Base-by-base conservation (phyloP, 2,888 invertebrate genomes). In the Philhelius pedissequus region DNA sequence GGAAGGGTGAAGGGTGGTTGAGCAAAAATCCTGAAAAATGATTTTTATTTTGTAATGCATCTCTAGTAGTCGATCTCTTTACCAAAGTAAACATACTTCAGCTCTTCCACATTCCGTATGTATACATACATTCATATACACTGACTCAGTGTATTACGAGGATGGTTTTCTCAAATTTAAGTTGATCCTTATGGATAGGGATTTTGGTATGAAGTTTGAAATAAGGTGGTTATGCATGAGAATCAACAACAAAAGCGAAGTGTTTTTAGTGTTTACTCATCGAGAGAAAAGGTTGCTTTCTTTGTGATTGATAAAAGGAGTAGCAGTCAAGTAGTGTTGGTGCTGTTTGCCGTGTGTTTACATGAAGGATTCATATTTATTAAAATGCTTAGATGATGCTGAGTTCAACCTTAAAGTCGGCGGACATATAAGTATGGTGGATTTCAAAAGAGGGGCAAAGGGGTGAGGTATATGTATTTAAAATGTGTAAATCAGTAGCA, bases 261-360 rank as follows among this genome's bases (percentile, higher is more conserved):
- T 32, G 62, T 77, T 77, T 70, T 45, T 35, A 30, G 32, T 70
- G 70, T 71, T 71, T 62, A 45, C 69, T 62, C 38, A 64, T 56
- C 27, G 43, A 48, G 25, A 18, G 18, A 45, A 70, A 76, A 60
- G 60, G 40, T 52, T 27, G 32, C 30, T 64, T 60, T 64, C 22
- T 56, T 30, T 50, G 22, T 20, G 20, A 38, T 25, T 38, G 45
- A 71, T 50, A 50, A 71, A n/a, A 52, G n/a, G 6, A 60, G 40
- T 25, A 40, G 7, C 6, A 58, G 58, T 13, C 32, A 58, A 58
- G 40, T 40, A 15, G 40, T 60, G 60, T 60, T 60, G 3, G 40
- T 60, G 15, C 9, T 60, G 25, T 38, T 60, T 22, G 25, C 9
- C 7, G 9, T 6, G 32, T 22, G 11, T 4, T 0, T 45, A 15